Evolutionary conservation across 2,797 vertebrate genomes (phyloP).

Genomic region (Cirrhinus mrigala): DNA sequence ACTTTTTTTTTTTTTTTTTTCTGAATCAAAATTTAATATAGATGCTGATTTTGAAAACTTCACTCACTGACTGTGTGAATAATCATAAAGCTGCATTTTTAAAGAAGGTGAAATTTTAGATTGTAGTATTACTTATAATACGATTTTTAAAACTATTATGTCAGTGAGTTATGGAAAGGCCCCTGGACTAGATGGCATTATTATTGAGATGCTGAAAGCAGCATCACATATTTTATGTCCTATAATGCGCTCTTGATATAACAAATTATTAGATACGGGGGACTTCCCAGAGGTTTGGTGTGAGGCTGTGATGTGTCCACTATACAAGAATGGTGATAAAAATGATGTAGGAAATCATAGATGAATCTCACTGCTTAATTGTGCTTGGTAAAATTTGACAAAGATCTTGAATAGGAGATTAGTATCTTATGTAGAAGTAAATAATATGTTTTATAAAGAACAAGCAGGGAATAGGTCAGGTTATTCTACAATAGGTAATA

Average conservation of each 20-base stretch:
- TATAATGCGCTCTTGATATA: neutral
- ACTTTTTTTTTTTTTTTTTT: no score
- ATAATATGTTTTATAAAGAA: slow-evolving; percentile 9
- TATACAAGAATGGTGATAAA: neutral
- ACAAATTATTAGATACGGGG: neutral
- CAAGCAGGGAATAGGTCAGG: neutral
- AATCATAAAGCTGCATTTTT: neutral
- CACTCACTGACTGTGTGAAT: neutral
- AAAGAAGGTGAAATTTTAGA: neutral
- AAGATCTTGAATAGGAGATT: neutral
- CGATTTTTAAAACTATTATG: neutral
- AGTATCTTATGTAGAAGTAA: neutral
- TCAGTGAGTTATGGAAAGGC: neutral
- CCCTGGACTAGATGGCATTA: neutral
- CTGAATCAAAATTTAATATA: neutral
- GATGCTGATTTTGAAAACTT: neutral
- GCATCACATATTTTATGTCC: neutral
- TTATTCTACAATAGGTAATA: neutral
- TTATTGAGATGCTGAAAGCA: slow-evolving; percentile 3
- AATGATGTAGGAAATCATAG: neutral
- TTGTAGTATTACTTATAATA: neutral
- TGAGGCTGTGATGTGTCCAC: neutral
- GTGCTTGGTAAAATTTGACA: neutral
- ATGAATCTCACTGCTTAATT: neutral
- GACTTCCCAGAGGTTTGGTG: neutral